Evolutionary conservation across 1,140 invertebrate species (phyloP).

Genomic region (Zaprionus taronus): DNA sequence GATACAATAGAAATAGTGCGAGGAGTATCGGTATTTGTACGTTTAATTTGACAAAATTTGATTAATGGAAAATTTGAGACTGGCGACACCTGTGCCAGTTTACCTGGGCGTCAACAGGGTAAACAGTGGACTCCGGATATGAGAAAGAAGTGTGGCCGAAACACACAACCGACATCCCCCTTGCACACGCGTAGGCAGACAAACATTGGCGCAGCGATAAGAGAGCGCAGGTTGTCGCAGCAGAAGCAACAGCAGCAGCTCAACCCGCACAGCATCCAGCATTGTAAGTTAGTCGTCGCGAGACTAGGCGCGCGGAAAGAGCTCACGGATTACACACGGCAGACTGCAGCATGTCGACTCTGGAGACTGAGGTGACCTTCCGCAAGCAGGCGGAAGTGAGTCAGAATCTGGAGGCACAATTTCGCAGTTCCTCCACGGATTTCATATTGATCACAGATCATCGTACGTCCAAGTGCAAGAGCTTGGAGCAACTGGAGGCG

Average conservation of each 20-base stretch:
- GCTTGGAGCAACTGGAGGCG: conserved; percentile 69
- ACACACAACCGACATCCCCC: conserved; percentile 72
- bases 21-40: conserved; percentile 41
- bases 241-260: conserved; percentile 30
- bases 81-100: conserved; percentile 73
- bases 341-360: conserved; percentile 63
- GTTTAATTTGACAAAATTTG: conserved; percentile 48
- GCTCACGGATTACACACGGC: conserved; percentile 5
- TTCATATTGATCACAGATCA: conserved; percentile 78
- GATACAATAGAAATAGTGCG: conserved; percentile 6
- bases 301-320: conserved; percentile 10
- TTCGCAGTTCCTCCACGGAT: conserved; percentile 68
- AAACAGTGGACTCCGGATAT: conserved; percentile 26
- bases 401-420: conserved; percentile 64
- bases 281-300: conserved; percentile 35
- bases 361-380: conserved; percentile 74
- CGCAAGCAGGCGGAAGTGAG: conserved; percentile 72
- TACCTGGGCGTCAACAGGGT: conserved; percentile 34
- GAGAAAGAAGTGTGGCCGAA: conserved; percentile 55
- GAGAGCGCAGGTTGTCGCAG: conserved; percentile 13
- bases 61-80: conserved; percentile 72
- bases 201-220: conserved; percentile 63
- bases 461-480: conserved; percentile 72
- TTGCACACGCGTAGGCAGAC: conserved; percentile 42
- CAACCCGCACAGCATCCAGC: conserved; percentile 55